Conservation (phyloP, 2,888 invertebrate species). For the Xylota sylvarum region DNA sequence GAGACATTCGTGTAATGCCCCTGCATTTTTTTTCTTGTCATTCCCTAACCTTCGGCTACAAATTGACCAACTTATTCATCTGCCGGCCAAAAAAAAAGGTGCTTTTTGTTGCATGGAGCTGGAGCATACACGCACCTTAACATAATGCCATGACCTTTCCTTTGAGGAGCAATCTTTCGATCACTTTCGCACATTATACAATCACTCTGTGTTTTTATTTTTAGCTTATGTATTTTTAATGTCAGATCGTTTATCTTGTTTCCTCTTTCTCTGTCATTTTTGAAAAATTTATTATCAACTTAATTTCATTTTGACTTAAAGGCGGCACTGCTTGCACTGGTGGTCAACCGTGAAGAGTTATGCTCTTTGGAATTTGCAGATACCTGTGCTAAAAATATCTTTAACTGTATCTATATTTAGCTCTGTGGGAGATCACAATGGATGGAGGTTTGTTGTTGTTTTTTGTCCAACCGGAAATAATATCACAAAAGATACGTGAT, state of each 20-base stretch:
- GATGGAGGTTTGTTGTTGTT: background rate
- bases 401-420: background rate
- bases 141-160: constrained; percentile 55
- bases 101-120: background rate
- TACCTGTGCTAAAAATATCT: constrained; percentile 28
- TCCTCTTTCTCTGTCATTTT: constrained; percentile 13
- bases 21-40: constrained; percentile 48
- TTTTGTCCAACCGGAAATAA: constrained; percentile 1
- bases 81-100: constrained; percentile 12
- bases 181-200: constrained; percentile 72
- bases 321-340: background rate
- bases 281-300: constrained; percentile 36
- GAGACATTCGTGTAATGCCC: constrained; percentile 2
- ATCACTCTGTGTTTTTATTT: constrained; percentile 56
- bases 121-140: background rate
- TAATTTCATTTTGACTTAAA: constrained; percentile 2
- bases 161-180: constrained; percentile 32
- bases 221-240: constrained; percentile 38
- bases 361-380: constrained; percentile 13
- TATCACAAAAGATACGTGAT: background rate
- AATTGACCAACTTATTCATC: constrained; percentile 19
- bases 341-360: background rate
- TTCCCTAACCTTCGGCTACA: constrained; percentile 26
- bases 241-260: constrained; percentile 23
- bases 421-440: background rate